A percentile compares a stretch with the other conserved stretches of the same genome.
Conservation (phyloP, 2,888 invertebrate genomes). For the Plebejus anna region DNA sequence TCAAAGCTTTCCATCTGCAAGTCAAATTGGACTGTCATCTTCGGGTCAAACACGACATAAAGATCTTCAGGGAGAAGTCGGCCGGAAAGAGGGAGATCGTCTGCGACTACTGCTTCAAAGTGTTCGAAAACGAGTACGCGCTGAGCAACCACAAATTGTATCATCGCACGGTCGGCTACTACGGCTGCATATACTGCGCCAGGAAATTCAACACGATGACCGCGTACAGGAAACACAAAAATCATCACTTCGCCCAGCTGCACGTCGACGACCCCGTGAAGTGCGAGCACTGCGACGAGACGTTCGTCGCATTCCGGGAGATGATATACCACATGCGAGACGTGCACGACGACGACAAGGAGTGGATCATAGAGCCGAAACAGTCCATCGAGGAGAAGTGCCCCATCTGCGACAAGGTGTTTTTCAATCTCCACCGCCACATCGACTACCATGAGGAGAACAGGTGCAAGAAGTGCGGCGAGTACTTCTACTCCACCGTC, state of each 20-base stretch:
- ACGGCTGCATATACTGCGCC: slow-evolving; percentile 73
- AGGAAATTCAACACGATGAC: slow-evolving; percentile 75
- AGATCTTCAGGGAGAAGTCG: slow-evolving; percentile 50
- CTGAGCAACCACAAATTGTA: slow-evolving; percentile 64
- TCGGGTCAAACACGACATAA: slow-evolving; percentile 61
- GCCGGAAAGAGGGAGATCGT: slow-evolving; percentile 57
- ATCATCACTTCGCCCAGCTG: slow-evolving; percentile 62
- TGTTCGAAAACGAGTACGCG: slow-evolving; percentile 68
- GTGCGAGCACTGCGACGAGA: slow-evolving; percentile 77
- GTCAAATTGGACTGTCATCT: slow-evolving; percentile 74
- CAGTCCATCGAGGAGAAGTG: slow-evolving; percentile 66
- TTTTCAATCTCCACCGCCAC: slow-evolving; percentile 69
- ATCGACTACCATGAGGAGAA: slow-evolving; percentile 71
- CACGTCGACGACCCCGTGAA: slow-evolving; percentile 69
- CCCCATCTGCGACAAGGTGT: slow-evolving; percentile 65
- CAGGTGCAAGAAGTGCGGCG: slow-evolving; percentile 69
- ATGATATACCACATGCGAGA: slow-evolving; percentile 75
- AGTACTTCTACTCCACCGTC: slow-evolving; percentile 65
- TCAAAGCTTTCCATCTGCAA: slow-evolving; percentile 73
- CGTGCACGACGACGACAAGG: slow-evolving; percentile 67
- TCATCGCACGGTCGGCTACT: slow-evolving; percentile 66
- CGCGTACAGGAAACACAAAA: slow-evolving; percentile 73
- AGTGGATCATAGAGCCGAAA: slow-evolving; percentile 70
- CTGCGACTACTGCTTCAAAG: slow-evolving; percentile 73
- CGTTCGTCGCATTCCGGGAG: slow-evolving; percentile 75